Evolutionary conservation across 2,797 vertebrate genomes (phyloP).

Genomic region (Antrozous pallidus): DNA sequence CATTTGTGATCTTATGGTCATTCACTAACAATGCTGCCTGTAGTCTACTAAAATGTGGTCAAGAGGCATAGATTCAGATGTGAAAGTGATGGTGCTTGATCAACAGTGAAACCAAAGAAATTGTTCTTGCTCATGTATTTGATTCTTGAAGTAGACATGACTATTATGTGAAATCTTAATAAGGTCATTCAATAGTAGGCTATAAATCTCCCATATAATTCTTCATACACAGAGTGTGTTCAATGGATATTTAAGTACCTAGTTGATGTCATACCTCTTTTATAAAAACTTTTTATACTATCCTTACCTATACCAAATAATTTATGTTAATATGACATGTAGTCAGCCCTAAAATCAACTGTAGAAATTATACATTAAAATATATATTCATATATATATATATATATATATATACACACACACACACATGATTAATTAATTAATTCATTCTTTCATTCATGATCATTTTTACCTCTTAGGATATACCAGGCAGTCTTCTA

Average conservation of each 20-base stretch:
- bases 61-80: not conserved
- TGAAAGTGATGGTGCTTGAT: not conserved
- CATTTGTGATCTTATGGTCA: not conserved
- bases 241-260: not conserved
- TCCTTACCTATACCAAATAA: not conserved
- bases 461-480: not conserved
- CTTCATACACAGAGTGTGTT: not conserved
- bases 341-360: not conserved
- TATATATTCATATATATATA: not conserved
- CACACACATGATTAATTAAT: not conserved
- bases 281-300: not conserved
- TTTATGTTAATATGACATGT: not conserved
- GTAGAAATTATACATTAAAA: not conserved
- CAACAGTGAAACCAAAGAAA: not conserved
- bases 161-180: not conserved
- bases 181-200: not conserved
- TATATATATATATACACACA: not conserved
- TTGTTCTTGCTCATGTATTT: not conserved
- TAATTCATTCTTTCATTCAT: not conserved
- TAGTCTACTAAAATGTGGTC: not conserved
- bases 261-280: not conserved
- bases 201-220: not conserved
- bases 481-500: not conserved
- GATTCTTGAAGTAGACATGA: not conserved
- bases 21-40: not conserved